These are phyloP conservation scores for Tachina grossa DNA, from an alignment of 2,888 invertebrate genomes.

Conservation along the genomic window DNA sequence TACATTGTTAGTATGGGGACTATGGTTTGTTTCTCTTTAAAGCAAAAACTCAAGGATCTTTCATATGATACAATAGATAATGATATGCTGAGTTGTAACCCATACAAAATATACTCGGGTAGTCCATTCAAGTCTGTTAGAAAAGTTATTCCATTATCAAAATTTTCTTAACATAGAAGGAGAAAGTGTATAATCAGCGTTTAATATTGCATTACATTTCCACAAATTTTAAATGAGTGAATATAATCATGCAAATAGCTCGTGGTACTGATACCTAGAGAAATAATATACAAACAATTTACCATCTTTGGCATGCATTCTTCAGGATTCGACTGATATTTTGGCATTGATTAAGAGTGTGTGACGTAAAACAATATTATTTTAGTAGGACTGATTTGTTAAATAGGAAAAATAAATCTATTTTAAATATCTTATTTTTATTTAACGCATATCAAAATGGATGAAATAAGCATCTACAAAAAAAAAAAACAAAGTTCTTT, in stretches of 20 bases:
- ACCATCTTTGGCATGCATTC: slow-evolving; percentile 35
- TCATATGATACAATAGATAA: too few relatives aligned
- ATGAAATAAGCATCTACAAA: too few relatives aligned
- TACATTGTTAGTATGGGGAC: too few relatives aligned
- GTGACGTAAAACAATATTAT: slow-evolving; percentile 28
- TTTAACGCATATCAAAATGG: too few relatives aligned
- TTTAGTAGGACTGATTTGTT: slow-evolving; percentile 21
- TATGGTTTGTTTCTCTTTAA: too few relatives aligned
- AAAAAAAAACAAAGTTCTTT: too few relatives aligned
- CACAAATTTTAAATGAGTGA: slow-evolving; percentile 2
- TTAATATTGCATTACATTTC: neutral
- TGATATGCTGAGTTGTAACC: too few relatives aligned
- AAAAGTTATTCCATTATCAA: neutral
- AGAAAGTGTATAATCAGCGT: neutral
- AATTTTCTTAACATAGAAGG: neutral
- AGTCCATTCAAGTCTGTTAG: neutral
- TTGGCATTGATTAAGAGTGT: slow-evolving; percentile 27
- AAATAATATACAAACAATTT: slow-evolving; percentile 32
- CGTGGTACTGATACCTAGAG: slow-evolving; percentile 26
- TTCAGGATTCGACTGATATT: slow-evolving; percentile 21
- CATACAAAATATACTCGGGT: too few relatives aligned
- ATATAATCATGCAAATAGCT: slow-evolving; percentile 13
- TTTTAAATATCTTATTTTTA: neutral
- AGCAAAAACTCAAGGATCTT: too few relatives aligned
- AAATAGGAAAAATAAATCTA: neutral